Evolutionary conservation across 2,113 vertebrate species (phyloP), one percentile per base, ranked within the genome.

Genomic region (Crypturellus undulatus): DNA sequence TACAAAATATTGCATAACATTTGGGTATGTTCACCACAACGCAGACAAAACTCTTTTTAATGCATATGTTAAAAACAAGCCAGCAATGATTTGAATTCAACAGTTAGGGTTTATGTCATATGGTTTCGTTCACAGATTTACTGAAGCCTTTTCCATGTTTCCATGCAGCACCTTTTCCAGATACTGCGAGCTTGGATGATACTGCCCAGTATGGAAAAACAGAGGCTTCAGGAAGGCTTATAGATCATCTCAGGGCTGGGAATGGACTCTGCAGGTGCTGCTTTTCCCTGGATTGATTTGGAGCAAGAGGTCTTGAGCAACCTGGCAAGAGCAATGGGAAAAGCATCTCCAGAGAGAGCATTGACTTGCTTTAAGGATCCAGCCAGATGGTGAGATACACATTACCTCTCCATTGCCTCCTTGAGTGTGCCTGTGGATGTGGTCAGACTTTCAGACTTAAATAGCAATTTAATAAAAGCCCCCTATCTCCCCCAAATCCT

Each of bases 221-320:
- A n/a, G 4, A 40, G 15, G 42, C 26, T 79, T 78, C 13, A 28
- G 15, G n/a, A 69, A 69, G 32, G 43, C 14, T 5, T 24, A 89
- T 45, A 71, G 40, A 80, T 62, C n/a, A 45, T 86, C 67, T 63
- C 0, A 0, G 64, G 58, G 15, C 30, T 78, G 60, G 10, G 20
- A 89, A 94, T 73, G 87, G 51, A 70, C 24, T 67, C 64, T 17
- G 15, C 28, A 26, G 84, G 20, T 30, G 63, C 8, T 7, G 25
- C 30, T 84, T 54, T 86, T 28, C 24, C n/a, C 42, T 9, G 24
- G 45, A 78, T 42, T 4, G 0, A 25, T 64, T 63, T 63, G 13
- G 95, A 65, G n/a, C 26, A 30, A 34, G 24, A 54, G 12, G 26
- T 32, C 56, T 87, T 59, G 56, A 92, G 65, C 69, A 78, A 62